A percentile compares a stretch with the other conserved stretches of the same genome.
Conservation (phyloP, 2,797 vertebrate species). For the Enteromius mattozi region DNA sequence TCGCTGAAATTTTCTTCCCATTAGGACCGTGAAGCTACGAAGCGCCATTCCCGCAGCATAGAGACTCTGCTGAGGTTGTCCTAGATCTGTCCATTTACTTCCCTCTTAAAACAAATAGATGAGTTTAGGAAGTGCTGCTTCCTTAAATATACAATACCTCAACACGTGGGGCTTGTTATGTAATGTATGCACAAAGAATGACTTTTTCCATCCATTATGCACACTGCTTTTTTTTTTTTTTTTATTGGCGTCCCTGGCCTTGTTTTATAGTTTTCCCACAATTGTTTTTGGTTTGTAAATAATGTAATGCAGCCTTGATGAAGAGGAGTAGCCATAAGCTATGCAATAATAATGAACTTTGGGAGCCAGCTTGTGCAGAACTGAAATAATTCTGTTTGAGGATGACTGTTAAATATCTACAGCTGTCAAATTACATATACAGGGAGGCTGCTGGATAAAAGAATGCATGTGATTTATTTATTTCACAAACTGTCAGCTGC, state of each 20-base stretch:
- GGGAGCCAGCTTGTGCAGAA: slow-evolving; percentile 72
- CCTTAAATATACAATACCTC: slow-evolving; percentile 56
- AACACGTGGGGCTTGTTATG: slow-evolving; percentile 60
- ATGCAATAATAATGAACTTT: slow-evolving; percentile 82
- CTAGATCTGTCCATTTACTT: slow-evolving; percentile 68
- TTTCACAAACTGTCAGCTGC: slow-evolving; percentile 72
- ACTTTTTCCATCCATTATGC: slow-evolving; percentile 75
- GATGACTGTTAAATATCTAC: slow-evolving; percentile 77
- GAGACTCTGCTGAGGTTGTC: slow-evolving; percentile 61
- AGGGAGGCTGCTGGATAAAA: slow-evolving; percentile 71
- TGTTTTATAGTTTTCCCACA: slow-evolving; percentile 69
- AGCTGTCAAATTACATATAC: slow-evolving; percentile 75
- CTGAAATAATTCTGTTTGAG: slow-evolving; percentile 81
- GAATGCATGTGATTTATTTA: slow-evolving; percentile 74
- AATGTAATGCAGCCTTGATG: slow-evolving; percentile 76
- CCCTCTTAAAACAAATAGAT: slow-evolving; percentile 60
- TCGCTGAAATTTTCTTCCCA: slow-evolving; percentile 64
- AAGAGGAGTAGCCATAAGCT: slow-evolving; percentile 73
- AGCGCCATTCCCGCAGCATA: slow-evolving; percentile 55
- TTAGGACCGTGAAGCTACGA: slow-evolving; percentile 50
- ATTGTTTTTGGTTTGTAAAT: slow-evolving; percentile 82
- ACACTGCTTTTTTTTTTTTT: slow-evolving; percentile 51
- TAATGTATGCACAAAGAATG: slow-evolving; percentile 63
- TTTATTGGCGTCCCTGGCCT: slow-evolving; percentile 71
- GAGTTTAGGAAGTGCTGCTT: slow-evolving; percentile 42